Percentiles rank a stretch among this genome's conserved stretches.
Evolutionary conservation across 2,888 invertebrate species (phyloP).

Genomic region (Hypercompe scribonia): DNA sequence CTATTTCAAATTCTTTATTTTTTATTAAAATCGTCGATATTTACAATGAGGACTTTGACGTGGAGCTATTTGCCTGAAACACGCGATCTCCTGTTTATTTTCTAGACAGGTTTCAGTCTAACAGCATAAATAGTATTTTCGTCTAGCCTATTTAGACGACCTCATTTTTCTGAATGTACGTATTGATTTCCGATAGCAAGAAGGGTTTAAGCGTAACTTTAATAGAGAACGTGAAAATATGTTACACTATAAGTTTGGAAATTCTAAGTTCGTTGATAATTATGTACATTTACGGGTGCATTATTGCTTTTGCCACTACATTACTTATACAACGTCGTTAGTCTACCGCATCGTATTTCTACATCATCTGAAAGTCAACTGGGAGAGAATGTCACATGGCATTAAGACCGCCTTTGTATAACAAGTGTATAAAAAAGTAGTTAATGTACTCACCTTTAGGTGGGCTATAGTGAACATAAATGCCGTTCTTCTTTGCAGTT

Average conservation of each 20-base stretch:
- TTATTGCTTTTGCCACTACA: neutral
- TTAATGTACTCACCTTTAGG: conserved; percentile 86
- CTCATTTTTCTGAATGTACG: conserved; percentile 22
- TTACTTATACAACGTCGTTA: neutral
- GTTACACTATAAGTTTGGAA: too few relatives aligned
- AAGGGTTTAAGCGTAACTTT: neutral
- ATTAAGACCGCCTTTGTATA: too few relatives aligned
- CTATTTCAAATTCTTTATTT: neutral
- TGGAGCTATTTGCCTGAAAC: conserved; percentile 27
- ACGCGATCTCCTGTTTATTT: conserved; percentile 44
- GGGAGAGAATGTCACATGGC: too few relatives aligned
- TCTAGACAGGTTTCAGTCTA: conserved; percentile 43
- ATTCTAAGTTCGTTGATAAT: too few relatives aligned
- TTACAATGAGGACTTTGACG: neutral
- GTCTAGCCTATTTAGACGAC: conserved; percentile 21
- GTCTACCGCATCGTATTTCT: too few relatives aligned
- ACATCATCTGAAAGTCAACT: too few relatives aligned
- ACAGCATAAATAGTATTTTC: conserved; percentile 45
- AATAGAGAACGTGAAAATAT: neutral
- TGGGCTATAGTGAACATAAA: conserved; percentile 88
- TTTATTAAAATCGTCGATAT: neutral
- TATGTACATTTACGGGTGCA: neutral
- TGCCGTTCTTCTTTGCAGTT: conserved; percentile 76
- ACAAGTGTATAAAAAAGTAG: neutral
- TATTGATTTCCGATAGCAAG: conserved; percentile 29